Base-by-base conservation (phyloP, 37 sponge, comb jelly and placozoan genomes). In the Tethya wilhelma region DNA sequence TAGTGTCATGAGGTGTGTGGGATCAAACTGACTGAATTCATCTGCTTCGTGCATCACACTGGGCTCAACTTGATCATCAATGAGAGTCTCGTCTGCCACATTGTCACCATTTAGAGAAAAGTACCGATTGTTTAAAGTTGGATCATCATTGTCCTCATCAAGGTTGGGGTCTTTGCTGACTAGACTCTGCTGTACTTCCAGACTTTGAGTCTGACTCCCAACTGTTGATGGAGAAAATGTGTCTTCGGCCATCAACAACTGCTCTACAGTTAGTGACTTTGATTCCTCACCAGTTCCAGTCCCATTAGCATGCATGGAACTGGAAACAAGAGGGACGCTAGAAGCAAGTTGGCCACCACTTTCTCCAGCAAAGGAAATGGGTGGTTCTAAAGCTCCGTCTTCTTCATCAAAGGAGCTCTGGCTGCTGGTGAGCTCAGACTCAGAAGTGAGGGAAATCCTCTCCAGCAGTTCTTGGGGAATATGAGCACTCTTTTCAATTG, bases 21-120 rank as follows among this genome's bases (percentile, higher is more conserved):
- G 62, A 19, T 69, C 62, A 40, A 74, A 64, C 40, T 22, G 75
- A 63, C 84, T 74, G 55, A 83, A 65, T 67, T 83, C 75, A 29
- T 38, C 75, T 1, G 75, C 84, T 64, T 74, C 74, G 20, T 25
- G 29, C 84, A 83, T 83, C 25, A 74, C 17, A 37, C 58, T 72
- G 1, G 84, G 84, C 69, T 76, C 78, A 5, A 26, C 44, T 60
- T 69, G 40, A 29, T 77, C 71, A 11, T 29, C 30, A 25, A 71
- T 71, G 39, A 80, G 80, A 49, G 59, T 36, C 30, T 65, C 36
- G 14, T 60, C 43, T 44, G 1, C 43, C 76, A 38, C 76, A 41
- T 14, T 14, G 14, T 14, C 53, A 49, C 14, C 53, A 9, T 14
- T 14, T 14, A 49, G 14, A 14, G 53, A 49, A 9, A 49, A 49